Evolutionary conservation across 2,888 invertebrate species (phyloP).

Genomic region (Phanerotoma sp.): DNA sequence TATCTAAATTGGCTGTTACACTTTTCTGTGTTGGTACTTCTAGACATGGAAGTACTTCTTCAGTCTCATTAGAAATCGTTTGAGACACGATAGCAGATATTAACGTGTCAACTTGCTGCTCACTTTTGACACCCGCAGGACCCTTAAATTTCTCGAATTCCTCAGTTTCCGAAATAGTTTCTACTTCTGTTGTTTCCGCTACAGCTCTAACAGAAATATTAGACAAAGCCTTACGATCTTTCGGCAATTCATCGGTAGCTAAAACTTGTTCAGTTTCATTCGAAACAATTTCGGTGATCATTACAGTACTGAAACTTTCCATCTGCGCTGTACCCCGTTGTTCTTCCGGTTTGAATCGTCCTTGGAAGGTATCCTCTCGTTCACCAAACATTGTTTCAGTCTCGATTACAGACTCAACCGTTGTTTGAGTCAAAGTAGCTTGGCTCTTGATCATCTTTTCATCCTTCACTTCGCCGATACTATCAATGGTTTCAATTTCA

Average conservation of each 20-base stretch:
- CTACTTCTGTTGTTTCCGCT: conserved; percentile 53
- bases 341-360: conserved; percentile 39
- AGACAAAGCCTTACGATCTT: conserved; percentile 42
- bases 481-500: conserved; percentile 42
- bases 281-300: conserved; percentile 44
- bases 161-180: conserved; percentile 42
- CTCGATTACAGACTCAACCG: conserved; percentile 39
- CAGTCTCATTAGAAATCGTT: conserved; percentile 41
- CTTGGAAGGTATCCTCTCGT: conserved; percentile 51
- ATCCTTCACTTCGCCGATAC: conserved; percentile 39
- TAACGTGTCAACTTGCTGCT: conserved; percentile 42
- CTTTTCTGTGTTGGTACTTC: conserved; percentile 49
- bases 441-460: conserved; percentile 39
- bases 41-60: conserved; percentile 32
- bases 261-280: conserved; percentile 42
- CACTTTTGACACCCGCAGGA: conserved; percentile 39
- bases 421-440: conserved; percentile 41
- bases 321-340: conserved; percentile 43
- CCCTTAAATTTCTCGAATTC: conserved; percentile 35
- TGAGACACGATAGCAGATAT: conserved; percentile 40
- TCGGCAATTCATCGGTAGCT: conserved; percentile 39
- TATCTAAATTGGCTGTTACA: conserved; percentile 48
- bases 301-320: conserved; percentile 41
- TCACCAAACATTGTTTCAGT: conserved; percentile 53
- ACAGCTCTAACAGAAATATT: conserved; percentile 49